A percentile compares a stretch with the other conserved stretches of the same genome.
phyloP scores from a whole-genome alignment of 30 jellyfish, hydroid and myxozoan species.

The Pseudorhiza aurosa region DNA sequence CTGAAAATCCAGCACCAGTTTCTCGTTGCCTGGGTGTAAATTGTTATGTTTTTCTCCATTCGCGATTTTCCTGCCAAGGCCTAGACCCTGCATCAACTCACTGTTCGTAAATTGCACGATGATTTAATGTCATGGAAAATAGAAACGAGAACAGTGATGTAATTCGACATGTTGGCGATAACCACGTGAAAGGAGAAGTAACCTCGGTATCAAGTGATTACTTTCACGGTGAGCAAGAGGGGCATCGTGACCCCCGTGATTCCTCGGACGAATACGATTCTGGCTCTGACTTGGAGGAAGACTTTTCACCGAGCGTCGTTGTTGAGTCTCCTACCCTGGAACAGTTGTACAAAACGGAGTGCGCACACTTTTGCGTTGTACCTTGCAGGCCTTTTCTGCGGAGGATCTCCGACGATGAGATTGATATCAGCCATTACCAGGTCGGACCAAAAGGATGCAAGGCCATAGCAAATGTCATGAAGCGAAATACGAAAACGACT shows the following conservation, averaged over 20 bases:
- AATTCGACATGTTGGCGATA: neutral
- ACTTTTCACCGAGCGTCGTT: neutral
- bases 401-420: constrained; percentile 39
- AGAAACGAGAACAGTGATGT: too few species aligned
- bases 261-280: constrained; percentile 30
- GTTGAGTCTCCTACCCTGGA: constrained; percentile 1
- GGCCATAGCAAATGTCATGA: constrained; percentile 58
- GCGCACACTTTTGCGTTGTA: constrained; percentile 21
- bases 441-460: constrained; percentile 67
- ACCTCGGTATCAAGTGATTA: neutral
- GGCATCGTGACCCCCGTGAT: neutral
- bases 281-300: constrained; percentile 62
- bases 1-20: neutral
- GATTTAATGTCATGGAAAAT: too few species aligned
- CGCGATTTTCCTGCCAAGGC: too few species aligned
- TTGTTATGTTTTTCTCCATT: neutral
- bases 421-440: constrained; percentile 58
- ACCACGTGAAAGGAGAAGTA: neutral
- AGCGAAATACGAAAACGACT: constrained; percentile 31
- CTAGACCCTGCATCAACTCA: too few species aligned
- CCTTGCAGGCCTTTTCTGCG: constrained; percentile 63
- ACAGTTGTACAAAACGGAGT: constrained; percentile 13
- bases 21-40: constrained; percentile 19
- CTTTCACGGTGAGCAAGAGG: neutral
- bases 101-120: too few species aligned